phyloP scores from a whole-genome alignment of 2,113 vertebrate species.

The Clinocottus analis region DNA sequence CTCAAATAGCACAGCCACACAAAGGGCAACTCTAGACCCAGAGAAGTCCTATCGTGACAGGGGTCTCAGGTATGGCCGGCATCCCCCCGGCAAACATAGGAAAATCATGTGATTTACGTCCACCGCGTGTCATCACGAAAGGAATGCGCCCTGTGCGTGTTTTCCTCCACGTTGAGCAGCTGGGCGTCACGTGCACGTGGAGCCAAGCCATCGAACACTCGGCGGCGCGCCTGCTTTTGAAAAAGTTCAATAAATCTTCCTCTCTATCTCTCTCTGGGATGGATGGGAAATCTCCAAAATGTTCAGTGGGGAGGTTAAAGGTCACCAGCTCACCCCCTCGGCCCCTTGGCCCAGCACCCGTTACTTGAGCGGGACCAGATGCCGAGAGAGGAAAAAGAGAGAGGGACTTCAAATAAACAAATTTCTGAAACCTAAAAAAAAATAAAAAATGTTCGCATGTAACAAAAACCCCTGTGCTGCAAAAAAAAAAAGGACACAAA shows the following conservation, averaged over 20 bases:
- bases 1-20: background rate
- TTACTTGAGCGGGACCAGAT: conserved; percentile 67
- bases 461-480: background rate
- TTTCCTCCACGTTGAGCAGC: conserved; percentile 58
- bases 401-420: conserved; percentile 12
- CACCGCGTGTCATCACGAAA: conserved; percentile 39
- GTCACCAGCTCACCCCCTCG: conserved; percentile 13
- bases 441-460: background rate
- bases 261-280: conserved; percentile 15
- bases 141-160: conserved; percentile 66
- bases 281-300: conserved; percentile 62
- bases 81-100: conserved; percentile 36
- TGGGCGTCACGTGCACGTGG: conserved; percentile 47
- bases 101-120: conserved; percentile 64
- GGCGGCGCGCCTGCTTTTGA: conserved; percentile 39
- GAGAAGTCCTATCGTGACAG: conserved; percentile 2
- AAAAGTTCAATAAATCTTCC: conserved; percentile 72
- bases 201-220: conserved; percentile 41
- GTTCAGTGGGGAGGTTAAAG: conserved; percentile 64
- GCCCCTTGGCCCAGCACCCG: background rate
- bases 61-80: conserved; percentile 9
- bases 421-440: background rate
- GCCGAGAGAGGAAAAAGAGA: conserved; percentile 16
- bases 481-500: background rate
- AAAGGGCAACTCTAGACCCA: background rate